Conservation (phyloP, 2,797 vertebrate species). For the Pangasius macronema region DNA sequence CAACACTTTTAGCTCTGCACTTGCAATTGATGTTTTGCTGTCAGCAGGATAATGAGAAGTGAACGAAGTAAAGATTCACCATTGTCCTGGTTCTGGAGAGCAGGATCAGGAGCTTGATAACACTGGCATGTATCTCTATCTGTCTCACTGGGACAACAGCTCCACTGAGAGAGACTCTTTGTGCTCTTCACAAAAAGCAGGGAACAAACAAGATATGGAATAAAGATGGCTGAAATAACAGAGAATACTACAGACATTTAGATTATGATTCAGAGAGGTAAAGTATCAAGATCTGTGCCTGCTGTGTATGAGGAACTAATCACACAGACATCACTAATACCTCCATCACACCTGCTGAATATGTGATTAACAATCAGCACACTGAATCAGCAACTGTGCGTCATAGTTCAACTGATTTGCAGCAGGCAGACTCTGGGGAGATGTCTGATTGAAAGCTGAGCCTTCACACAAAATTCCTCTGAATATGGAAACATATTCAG, state of each 20-base stretch:
- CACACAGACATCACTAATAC: conserved; percentile 33
- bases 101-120: background rate
- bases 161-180: conserved; percentile 5
- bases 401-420: conserved; percentile 25
- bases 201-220: background rate
- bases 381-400: conserved; percentile 26
- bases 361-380: conserved; percentile 59
- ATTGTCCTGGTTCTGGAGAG: conserved; percentile 59
- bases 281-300: conserved; percentile 15
- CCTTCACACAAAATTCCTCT: conserved; percentile 17
- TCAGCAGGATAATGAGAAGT: background rate
- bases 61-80: conserved; percentile 27
- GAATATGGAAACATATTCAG: conserved; percentile 21
- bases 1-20: background rate
- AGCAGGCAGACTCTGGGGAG: conserved; percentile 19
- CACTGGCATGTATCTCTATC: background rate
- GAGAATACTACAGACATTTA: background rate
- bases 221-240: conserved; percentile 10
- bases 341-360: conserved; percentile 45
- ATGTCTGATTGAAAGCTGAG: conserved; percentile 28
- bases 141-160: conserved; percentile 9
- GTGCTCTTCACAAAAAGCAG: conserved; percentile 10
- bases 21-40: background rate
- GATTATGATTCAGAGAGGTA: background rate
- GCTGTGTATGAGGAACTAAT: conserved; percentile 35